Conservation (phyloP, 2,888 invertebrate genomes). For the Ommatoiulus sabulosus region DNA sequence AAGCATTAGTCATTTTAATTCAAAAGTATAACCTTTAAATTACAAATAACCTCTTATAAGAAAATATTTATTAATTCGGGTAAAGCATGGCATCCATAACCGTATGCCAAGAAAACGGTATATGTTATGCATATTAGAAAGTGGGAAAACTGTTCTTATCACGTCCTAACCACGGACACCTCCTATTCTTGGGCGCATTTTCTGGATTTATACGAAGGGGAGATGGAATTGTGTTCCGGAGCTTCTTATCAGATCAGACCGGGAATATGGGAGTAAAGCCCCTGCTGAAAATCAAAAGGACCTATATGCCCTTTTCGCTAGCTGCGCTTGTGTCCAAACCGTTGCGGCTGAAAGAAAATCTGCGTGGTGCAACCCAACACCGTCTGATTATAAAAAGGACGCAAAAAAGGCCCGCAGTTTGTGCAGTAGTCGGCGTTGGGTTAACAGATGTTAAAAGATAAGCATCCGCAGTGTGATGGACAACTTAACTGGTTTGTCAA, state of each 20-base stretch:
- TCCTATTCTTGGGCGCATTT: background rate
- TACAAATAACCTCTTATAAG: too few species aligned
- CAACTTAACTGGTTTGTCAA: conserved; percentile 50
- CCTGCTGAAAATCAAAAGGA: conserved; percentile 38
- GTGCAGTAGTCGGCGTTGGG: conserved; percentile 19
- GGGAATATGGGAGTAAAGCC: conserved; percentile 23
- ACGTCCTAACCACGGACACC: background rate
- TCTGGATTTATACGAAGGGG: background rate
- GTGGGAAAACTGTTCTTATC: background rate
- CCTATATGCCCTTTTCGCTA: conserved; percentile 51
- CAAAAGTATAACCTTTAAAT: too few species aligned
- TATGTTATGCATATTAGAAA: background rate
- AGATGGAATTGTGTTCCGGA: background rate
- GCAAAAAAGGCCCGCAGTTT: conserved; percentile 4
- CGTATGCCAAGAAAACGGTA: too few species aligned
- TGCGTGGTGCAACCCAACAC: conserved; percentile 47
- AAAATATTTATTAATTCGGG: too few species aligned
- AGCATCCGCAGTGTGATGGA: conserved; percentile 25
- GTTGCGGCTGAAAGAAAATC: background rate
- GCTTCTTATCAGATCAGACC: conserved; percentile 50
- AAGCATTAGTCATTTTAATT: too few species aligned
- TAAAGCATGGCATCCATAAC: too few species aligned
- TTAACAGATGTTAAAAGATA: conserved; percentile 53
- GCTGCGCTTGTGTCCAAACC: conserved; percentile 33
- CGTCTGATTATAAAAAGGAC: conserved; percentile 35